phyloP scores from a whole-genome alignment of 2,888 invertebrate genomes.

The Nomada ruficornis region DNA sequence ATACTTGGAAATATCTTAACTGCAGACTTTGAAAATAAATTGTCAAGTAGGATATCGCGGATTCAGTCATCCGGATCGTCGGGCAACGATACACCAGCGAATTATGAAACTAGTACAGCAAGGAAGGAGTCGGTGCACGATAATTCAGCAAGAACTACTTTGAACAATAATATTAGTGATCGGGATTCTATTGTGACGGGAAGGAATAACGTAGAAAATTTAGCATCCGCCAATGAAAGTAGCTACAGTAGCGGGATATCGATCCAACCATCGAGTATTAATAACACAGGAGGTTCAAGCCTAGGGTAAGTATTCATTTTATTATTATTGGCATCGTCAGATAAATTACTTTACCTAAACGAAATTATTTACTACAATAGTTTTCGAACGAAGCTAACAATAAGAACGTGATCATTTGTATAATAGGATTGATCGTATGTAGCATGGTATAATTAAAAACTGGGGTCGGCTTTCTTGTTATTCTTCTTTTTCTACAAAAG shows the following conservation, averaged over 20 bases:
- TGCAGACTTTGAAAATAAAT: slow-evolving; percentile 69
- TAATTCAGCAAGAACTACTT: slow-evolving; percentile 16
- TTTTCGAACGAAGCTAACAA: background rate
- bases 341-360: background rate
- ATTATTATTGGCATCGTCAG: background rate
- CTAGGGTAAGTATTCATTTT: slow-evolving; percentile 70
- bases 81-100: slow-evolving; percentile 65
- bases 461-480: background rate
- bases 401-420: background rate
- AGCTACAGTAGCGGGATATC: slow-evolving; percentile 76
- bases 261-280: slow-evolving; percentile 70
- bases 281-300: slow-evolving; percentile 69
- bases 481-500: background rate
- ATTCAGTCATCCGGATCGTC: slow-evolving; percentile 74
- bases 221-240: slow-evolving; percentile 44
- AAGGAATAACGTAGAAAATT: slow-evolving; percentile 42
- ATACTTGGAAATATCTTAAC: slow-evolving; percentile 85
- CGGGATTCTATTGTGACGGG: slow-evolving; percentile 26
- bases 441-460: background rate
- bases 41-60: slow-evolving; percentile 70
- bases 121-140: slow-evolving; percentile 28
- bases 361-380: background rate
- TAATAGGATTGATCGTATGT: background rate
- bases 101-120: slow-evolving; percentile 41
- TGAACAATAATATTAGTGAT: slow-evolving; percentile 35